A percentile compares a stretch with the other conserved stretches of the same genome.
Conservation (phyloP, 2,888 invertebrate genomes). For the Sinhomidia bicolor region DNA sequence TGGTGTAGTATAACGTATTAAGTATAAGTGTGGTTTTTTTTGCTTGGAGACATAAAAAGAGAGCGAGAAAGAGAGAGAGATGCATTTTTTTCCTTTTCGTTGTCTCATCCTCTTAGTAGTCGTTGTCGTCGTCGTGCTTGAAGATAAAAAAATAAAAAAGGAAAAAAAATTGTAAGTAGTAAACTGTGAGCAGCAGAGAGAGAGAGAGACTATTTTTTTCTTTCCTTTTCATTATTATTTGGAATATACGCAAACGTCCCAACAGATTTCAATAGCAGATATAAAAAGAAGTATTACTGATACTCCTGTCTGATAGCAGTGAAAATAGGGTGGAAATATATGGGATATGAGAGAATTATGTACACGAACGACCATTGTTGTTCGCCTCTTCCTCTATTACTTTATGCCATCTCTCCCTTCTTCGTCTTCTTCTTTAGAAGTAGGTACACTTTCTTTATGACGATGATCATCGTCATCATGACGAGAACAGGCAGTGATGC, state of each 20-base stretch:
- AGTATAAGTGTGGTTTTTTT: not conserved
- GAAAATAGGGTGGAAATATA: constrained; percentile 63
- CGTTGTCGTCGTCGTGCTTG: no score
- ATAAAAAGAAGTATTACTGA: constrained; percentile 72
- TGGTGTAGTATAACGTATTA: constrained; percentile 9
- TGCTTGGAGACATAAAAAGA: not conserved
- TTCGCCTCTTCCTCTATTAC: constrained; percentile 18
- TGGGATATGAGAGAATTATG: constrained; percentile 66
- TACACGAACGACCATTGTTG: constrained; percentile 64
- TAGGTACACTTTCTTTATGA: not conserved
- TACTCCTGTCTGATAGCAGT: constrained; percentile 65
- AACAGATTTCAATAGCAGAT: constrained; percentile 70
- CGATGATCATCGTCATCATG: not conserved
- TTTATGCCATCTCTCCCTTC: constrained; percentile 40
- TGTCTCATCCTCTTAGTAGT: not conserved
- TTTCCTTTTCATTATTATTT: constrained; percentile 11
- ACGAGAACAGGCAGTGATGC: constrained; percentile 4
- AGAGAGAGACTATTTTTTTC: no score
- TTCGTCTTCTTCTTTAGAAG: no score
- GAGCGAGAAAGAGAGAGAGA: not conserved
- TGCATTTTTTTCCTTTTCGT: no score
- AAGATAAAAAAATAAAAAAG: not conserved
- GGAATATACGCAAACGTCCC: constrained; percentile 61
- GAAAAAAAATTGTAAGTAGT: constrained; percentile 1
- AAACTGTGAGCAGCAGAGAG: not conserved